Base-by-base conservation (phyloP, 2,113 vertebrate species). In the Syngnathus scovelli region DNA sequence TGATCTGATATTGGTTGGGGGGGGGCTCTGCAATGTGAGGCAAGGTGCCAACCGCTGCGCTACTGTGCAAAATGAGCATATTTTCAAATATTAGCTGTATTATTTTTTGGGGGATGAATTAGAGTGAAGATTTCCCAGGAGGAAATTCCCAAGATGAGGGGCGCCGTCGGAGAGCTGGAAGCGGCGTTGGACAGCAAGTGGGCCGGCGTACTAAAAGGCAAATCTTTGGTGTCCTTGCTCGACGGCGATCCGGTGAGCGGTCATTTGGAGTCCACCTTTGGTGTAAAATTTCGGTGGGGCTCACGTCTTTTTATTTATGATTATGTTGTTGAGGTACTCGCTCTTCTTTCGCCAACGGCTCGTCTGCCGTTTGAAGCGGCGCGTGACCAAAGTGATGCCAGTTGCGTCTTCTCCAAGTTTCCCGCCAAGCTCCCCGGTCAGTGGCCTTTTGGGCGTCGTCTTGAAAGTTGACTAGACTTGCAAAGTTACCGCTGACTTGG, bases 131-230 rank as follows among this genome's bases (percentile, higher is more conserved):
- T 90, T 72, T 76, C 83, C 19, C 84, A 89, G 44, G 77, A 90
- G 59, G 58, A 75, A 64, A 37, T 79, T 66, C 76, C 86, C 36
- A 78, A 82, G 70, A 16, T 86, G 19, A 83, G 43, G 52, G 69
- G 16, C 38, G 82, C 74, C 11, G 12, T 93, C 80, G 60, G 33
- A 67, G 86, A 79, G 69, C 76, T 89, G 76, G 84, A 94, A 59
- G 68, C 69, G 9, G 72, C 87, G 1, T 96, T 94, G 94, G 72
- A 93, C 74, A 82, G 43, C 1, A 95, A 92, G 65, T 98, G 96
- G 95, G 66, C 82, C 71, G 84, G 61, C 0, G 76, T 63, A 61
- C 84, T 94, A 61, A 86, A 78, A 4, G 49, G 68, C 0, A 83
- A 76, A 19, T 91, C 94, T 36, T 90, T 92, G 1, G 21, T 64